Base-by-base conservation (phyloP, 2,797 vertebrate genomes). In the Euthynnus affinis region DNA sequence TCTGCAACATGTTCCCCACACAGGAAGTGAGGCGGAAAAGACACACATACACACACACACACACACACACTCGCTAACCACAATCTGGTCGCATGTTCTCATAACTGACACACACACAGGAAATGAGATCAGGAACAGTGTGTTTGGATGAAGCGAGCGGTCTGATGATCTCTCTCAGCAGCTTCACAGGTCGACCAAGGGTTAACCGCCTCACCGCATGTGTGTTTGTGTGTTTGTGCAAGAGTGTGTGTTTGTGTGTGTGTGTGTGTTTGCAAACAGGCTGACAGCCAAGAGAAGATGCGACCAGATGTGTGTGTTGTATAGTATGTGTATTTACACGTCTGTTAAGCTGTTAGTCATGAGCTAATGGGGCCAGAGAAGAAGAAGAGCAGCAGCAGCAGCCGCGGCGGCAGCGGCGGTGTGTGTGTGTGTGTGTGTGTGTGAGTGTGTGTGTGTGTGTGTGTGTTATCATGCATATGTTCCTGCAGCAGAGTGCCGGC, bases 291-390 rank as follows among this genome's bases (percentile, higher is more conserved):
- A 42, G 55, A 51, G 9, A n/a, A 55, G 62, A 83, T 22, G 40
- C 40, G 25, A 57, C 34, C 76, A 68, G 60, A 82, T 74, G 32
- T 27, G 14, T 64, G 59, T 67, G 42, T 63, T 40, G 9, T 0
- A 18, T 72, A 37, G 17, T 56, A 32, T 71, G 63, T 77, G 59
- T 22, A 56, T 68, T 76, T 85, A 78, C 71, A 70, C 3, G 76
- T 72, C 78, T 60, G 76, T 59, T 89, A 88, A 88, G 86, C 82
- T 32, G 25, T 87, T 77, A 85, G 81, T 84, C 83, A 87, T 83
- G 82, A 87, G 71, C 67, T 89, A 88, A 89, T 85, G 82, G 77
- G 82, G 82, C 63, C 85, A 83, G 10, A 51, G 55, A 25, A 23
- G 67, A n/a, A n/a, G n/a, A n/a, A n/a, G n/a, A n/a, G n/a, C n/a